Percentiles rank a stretch among this genome's conserved stretches.
Evolutionary conservation across 2,888 invertebrate genomes (phyloP).

Genomic region (Drosophila tripunctata): DNA sequence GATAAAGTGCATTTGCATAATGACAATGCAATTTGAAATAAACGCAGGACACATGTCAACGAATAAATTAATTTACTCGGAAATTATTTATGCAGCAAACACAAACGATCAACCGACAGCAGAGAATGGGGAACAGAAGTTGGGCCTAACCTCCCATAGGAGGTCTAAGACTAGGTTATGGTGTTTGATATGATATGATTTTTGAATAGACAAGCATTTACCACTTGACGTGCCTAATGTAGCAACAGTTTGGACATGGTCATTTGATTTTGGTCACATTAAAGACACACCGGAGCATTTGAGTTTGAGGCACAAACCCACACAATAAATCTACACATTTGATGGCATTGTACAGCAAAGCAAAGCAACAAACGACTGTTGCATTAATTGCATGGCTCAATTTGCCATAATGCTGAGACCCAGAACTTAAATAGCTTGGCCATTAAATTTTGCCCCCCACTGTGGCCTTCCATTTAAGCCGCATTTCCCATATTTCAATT

Average conservation of each 20-base stretch:
- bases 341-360: constrained; percentile 14
- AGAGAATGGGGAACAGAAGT: too few relatives aligned
- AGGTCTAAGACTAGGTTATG: constrained; percentile 17
- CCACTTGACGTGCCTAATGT: constrained; percentile 43
- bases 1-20: constrained; percentile 72
- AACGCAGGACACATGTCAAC: constrained; percentile 81
- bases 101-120: constrained; percentile 21
- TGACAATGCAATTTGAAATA: constrained; percentile 76
- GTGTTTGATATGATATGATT: constrained; percentile 28
- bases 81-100: constrained; percentile 78
- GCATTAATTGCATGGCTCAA: constrained; percentile 71
- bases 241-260: constrained; percentile 31
- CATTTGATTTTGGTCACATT: constrained; percentile 17
- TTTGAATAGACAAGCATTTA: constrained; percentile 57
- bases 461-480: not conserved
- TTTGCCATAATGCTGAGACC: constrained; percentile 20
- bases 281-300: constrained; percentile 33
- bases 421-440: constrained; percentile 33
- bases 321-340: constrained; percentile 33
- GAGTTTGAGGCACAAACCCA: not conserved
- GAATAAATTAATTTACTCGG: constrained; percentile 84
- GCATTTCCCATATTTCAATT: constrained; percentile 66
- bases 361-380: constrained; percentile 52
- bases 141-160: too few relatives aligned
- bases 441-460: constrained; percentile 22